Evolutionary conservation across 2,797 vertebrate species (phyloP).

Genomic region (Peromyscus aztecus): DNA sequence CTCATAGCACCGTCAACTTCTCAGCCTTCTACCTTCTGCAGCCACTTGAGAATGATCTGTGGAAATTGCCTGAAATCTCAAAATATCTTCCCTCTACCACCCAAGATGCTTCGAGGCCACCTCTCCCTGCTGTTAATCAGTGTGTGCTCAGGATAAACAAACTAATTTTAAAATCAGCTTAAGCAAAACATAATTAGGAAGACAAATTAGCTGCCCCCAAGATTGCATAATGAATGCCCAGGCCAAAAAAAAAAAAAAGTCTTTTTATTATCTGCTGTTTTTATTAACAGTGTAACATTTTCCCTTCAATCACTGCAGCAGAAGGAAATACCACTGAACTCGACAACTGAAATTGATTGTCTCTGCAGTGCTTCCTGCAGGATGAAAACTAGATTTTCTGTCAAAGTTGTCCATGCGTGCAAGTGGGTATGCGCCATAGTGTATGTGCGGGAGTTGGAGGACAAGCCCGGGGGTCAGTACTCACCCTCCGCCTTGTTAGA

Average conservation of each 20-base stretch:
- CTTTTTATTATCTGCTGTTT: constrained; percentile 70
- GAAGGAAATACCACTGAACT: constrained; percentile 34
- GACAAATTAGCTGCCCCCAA: constrained; percentile 72
- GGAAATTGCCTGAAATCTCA: constrained; percentile 55
- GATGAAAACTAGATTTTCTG: background rate
- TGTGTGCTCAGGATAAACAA: constrained; percentile 73
- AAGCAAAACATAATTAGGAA: constrained; percentile 81
- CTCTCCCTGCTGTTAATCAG: constrained; percentile 66
- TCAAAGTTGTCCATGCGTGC: background rate
- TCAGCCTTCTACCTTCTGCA: background rate
- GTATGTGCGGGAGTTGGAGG: background rate
- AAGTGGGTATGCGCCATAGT: background rate
- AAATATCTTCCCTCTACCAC: constrained; percentile 64
- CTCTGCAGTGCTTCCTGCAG: background rate
- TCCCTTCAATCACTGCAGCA: background rate
- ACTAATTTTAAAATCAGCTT: constrained; percentile 81
- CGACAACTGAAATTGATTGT: constrained; percentile 7
- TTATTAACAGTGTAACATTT: constrained; percentile 25
- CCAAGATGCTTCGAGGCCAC: constrained; percentile 62
- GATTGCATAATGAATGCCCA: constrained; percentile 71
- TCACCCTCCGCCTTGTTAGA: background rate
- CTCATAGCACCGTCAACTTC: constrained; percentile 24
- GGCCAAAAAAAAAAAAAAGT: constrained; percentile 28
- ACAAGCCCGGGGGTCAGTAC: background rate
- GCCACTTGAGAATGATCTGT: constrained; percentile 26